A percentile compares a stretch with the other conserved stretches of the same genome.
Evolutionary conservation across 2,113 vertebrate genomes (phyloP).

Genomic region (Stictonetta naevosa): DNA sequence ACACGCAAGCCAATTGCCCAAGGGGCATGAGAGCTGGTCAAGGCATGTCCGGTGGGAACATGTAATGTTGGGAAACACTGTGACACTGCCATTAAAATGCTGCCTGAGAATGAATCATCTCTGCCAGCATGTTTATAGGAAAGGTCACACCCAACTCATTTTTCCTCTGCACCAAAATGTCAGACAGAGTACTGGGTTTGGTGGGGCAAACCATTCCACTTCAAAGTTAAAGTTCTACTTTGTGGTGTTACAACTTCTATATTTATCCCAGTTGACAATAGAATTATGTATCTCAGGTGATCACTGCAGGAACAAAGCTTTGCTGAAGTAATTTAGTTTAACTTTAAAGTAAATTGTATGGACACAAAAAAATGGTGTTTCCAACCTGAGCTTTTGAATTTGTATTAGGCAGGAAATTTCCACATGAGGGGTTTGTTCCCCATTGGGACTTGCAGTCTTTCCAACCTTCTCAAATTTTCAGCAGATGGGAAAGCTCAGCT

Average conservation of each 20-base stretch:
- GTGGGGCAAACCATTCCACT: background rate
- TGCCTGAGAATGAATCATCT: background rate
- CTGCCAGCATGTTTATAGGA: background rate
- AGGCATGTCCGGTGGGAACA: background rate
- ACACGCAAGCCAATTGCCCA: background rate
- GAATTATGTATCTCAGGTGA: background rate
- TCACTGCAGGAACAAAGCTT: background rate
- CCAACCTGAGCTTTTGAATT: background rate
- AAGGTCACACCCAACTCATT: background rate
- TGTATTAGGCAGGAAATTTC: background rate
- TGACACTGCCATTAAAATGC: background rate
- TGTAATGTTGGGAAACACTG: background rate
- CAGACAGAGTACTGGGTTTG: background rate
- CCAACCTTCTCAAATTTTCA: background rate
- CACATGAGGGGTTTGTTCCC: background rate
- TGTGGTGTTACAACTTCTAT: background rate
- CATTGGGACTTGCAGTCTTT: background rate
- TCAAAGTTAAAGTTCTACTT: background rate
- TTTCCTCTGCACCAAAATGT: background rate
- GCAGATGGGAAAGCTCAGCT: background rate
- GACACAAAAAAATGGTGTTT: background rate
- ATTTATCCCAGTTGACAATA: background rate
- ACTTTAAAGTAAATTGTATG: background rate
- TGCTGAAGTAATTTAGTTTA: background rate
- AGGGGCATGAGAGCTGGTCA: background rate